These are phyloP conservation scores for Epicampocera succincta DNA, from an alignment of 2,888 invertebrate genomes.

Conservation along the genomic window DNA sequence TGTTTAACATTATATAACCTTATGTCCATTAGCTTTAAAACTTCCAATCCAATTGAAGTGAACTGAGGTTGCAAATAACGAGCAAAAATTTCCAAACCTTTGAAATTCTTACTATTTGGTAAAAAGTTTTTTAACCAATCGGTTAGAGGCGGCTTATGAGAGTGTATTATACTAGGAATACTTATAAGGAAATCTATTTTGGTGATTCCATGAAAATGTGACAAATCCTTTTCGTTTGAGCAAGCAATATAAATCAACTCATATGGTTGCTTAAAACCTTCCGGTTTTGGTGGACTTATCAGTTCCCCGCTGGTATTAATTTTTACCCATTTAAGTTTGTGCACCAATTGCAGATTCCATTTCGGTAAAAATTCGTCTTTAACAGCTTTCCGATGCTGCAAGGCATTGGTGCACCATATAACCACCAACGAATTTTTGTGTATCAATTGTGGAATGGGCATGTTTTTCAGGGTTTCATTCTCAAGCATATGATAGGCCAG, in stretches of 20 bases:
- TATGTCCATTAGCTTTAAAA: constrained; percentile 89
- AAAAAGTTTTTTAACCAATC: constrained; percentile 82
- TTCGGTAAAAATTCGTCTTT: constrained; percentile 87
- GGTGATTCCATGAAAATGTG: constrained; percentile 75
- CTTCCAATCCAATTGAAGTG: constrained; percentile 94
- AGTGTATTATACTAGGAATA: constrained; percentile 95
- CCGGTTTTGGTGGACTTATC: constrained; percentile 85
- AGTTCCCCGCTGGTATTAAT: constrained; percentile 86
- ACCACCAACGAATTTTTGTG: constrained; percentile 87
- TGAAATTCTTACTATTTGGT: constrained; percentile 82
- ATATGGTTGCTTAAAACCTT: constrained; percentile 90
- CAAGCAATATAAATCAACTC: constrained; percentile 89
- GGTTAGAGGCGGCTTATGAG: constrained; percentile 95
- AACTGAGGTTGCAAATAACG: constrained; percentile 92
- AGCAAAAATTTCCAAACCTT: constrained; percentile 94
- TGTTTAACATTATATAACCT: constrained; percentile 72
- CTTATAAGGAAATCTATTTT: constrained; percentile 87
- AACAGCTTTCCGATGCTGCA: constrained; percentile 86
- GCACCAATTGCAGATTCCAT: constrained; percentile 88
- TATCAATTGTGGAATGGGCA: constrained; percentile 87
- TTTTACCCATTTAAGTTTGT: constrained; percentile 92
- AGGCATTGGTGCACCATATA: constrained; percentile 96
- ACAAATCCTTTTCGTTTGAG: constrained; percentile 70
- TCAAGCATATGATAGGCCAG: constrained; percentile 88
- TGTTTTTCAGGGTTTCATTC: constrained; percentile 87